phyloP scores from a whole-genome alignment of 2,113 vertebrate species.

The Cettia cetti region DNA sequence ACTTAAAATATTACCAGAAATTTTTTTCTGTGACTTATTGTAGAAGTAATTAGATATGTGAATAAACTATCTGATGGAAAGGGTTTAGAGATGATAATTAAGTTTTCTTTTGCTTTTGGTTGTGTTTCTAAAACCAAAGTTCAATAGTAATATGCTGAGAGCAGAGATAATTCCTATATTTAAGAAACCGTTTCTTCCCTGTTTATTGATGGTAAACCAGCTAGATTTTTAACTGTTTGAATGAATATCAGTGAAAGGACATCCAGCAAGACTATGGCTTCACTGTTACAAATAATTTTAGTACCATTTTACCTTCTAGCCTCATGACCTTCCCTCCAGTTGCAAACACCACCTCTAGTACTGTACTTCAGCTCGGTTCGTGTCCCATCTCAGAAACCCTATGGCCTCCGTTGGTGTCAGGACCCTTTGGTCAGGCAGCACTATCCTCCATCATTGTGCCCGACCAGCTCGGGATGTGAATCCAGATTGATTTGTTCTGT shows the following conservation, averaged over 20 bases:
- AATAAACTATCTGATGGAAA: conserved; percentile 45
- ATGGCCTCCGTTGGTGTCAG: not conserved
- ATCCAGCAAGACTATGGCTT: not conserved
- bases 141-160: not conserved
- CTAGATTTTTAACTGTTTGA: not conserved
- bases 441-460: not conserved
- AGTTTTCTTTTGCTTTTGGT: not conserved
- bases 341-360: not conserved
- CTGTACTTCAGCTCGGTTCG: not conserved
- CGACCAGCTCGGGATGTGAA: not conserved
- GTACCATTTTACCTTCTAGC: not conserved
- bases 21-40: conserved; percentile 46
- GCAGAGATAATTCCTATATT: not conserved
- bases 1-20: conserved; percentile 62
- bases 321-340: not conserved
- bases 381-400: not conserved
- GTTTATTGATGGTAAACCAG: not conserved
- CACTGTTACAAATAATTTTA: not conserved
- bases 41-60: conserved; percentile 38
- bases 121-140: not conserved
- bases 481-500: not conserved
- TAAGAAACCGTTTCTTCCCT: not conserved
- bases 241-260: not conserved
- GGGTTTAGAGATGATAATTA: not conserved
- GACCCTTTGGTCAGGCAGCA: not conserved